Evolutionary conservation across 2,113 vertebrate genomes (phyloP).

Genomic region (Gnathonemus echidnorhynchus): DNA sequence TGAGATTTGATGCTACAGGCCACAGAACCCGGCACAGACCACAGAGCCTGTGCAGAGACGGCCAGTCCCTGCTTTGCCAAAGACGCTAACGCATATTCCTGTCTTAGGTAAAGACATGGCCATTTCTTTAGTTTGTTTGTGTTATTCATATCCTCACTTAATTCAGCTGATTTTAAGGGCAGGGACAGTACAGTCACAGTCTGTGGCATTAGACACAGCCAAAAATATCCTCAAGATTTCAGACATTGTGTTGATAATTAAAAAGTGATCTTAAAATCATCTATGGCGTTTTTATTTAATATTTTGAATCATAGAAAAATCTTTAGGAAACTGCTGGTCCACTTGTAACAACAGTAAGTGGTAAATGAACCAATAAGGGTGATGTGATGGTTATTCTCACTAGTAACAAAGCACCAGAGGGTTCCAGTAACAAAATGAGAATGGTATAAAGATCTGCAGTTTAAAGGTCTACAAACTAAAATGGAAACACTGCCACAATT

Average conservation of each 20-base stretch:
- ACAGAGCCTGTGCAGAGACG: background rate
- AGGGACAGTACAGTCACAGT: too few species aligned
- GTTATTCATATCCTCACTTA: background rate
- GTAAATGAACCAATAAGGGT: background rate
- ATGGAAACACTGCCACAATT: background rate
- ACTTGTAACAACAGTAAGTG: background rate
- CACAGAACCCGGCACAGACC: background rate
- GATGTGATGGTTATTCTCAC: background rate
- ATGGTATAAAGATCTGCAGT: background rate
- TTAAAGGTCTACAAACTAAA: background rate
- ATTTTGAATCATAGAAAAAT: background rate
- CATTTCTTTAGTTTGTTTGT: background rate
- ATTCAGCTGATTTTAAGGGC: background rate
- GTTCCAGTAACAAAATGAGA: background rate
- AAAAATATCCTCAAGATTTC: background rate
- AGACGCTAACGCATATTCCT: slow-evolving; percentile 13
- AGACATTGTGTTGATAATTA: background rate
- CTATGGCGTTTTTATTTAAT: background rate
- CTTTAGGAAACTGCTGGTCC: background rate
- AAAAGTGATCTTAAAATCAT: background rate
- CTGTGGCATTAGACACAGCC: background rate
- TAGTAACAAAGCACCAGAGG: background rate
- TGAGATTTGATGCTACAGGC: slow-evolving; percentile 27
- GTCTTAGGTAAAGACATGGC: background rate
- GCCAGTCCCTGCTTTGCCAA: slow-evolving; percentile 15